Evolutionary conservation across 37 sponge, comb jelly and placozoan genomes (phyloP), one percentile per base, ranked within the genome.

Genomic region (Cliona cf. orientalis): DNA sequence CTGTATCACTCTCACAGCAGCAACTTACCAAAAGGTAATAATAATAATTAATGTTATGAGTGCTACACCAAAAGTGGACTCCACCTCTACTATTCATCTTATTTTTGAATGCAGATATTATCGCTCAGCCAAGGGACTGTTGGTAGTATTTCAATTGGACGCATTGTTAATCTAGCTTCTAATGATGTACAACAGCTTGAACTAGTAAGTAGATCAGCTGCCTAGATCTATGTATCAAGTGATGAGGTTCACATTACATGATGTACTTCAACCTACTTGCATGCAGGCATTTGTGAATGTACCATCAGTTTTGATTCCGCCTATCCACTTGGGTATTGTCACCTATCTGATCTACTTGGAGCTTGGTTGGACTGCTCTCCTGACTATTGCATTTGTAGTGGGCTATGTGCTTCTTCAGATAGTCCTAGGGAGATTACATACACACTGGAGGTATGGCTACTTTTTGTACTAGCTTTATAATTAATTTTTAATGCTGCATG

Each of bases 111-210:
- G 44, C 60, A 75, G 76, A 29, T 86, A 26, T 41, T 93, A 0
- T 42, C 82, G 28, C 79, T 93, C 6, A 81, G 77, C 64, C 91
- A 78, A 36, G 74, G 42, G 9, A 86, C 75, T 35, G 58, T 93
- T 29, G 71, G 84, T 0, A 55, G 80, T 56, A 28, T 89, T 7
- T 79, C 94, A 7, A 69, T 74, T 37, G 94, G 94, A 46, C 81
- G 87, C 22, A 63, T 93, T 22, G 63, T 93, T 58, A 93, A 93
- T 66, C 58, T 93, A 0, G 84, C 84, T 7, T 90, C 94, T 40
- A 93, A 86, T 75, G 94, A 93, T 78, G 94, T 93, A 23, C 94
- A 93, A 68, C 46, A 91, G 60, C 75, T 93, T 67, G 94, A 93
- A 42, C 29, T 71, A 66, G 94, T 80, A 12, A 12, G 74, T 55